These are phyloP conservation scores for Chlorospingus semifuscus DNA, from an alignment of 2,797 vertebrate species.

Conservation along the genomic window DNA sequence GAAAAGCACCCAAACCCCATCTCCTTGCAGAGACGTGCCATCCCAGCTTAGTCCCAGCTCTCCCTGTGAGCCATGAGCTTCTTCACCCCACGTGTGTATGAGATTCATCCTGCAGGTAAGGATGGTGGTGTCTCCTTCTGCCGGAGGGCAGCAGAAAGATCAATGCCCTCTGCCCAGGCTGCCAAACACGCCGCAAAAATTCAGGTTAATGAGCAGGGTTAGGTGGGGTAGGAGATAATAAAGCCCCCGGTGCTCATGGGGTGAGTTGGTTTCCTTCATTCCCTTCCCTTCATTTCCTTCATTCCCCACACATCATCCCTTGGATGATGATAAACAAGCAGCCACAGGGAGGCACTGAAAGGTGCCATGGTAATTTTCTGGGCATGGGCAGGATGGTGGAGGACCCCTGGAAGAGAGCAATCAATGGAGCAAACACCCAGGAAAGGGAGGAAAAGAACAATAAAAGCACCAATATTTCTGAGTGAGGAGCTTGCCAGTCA, in stretches of 20 bases:
- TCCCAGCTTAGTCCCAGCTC: too few species aligned
- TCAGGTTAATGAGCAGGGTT: background rate
- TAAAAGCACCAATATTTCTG: background rate
- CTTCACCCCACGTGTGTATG: too few species aligned
- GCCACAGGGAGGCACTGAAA: background rate
- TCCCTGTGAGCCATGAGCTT: too few species aligned
- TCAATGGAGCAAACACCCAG: background rate
- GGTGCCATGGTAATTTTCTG: accelerated
- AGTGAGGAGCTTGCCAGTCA: background rate
- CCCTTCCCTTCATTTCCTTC: background rate
- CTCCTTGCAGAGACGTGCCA: too few species aligned
- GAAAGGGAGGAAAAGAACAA: accelerated
- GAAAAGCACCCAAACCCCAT: too few species aligned
- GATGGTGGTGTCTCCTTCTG: too few species aligned
- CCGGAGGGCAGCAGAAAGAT: background rate
- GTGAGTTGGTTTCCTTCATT: background rate
- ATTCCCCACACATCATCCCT: accelerated
- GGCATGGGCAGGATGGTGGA: accelerated
- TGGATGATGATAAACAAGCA: background rate
- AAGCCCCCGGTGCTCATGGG: background rate
- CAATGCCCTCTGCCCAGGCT: background rate
- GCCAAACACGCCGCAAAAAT: background rate
- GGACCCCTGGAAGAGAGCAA: background rate
- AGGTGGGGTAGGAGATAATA: background rate
- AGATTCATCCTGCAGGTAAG: too few species aligned